Conservation (phyloP, 2,888 invertebrate species). For the Parnassius glacialis region DNA sequence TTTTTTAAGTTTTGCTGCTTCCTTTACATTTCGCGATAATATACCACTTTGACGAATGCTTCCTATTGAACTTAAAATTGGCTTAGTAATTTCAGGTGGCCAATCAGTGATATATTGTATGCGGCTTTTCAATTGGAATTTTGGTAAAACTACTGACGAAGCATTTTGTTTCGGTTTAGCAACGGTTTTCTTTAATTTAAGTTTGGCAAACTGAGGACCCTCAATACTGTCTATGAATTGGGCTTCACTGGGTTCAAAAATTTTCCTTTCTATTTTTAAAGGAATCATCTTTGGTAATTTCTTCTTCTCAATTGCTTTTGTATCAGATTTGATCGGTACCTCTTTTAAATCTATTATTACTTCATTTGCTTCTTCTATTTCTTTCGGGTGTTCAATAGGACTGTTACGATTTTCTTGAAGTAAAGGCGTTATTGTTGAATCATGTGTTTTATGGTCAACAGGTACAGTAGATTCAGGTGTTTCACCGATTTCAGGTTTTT, state of each 20-base stretch:
- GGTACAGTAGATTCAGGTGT: not conserved
- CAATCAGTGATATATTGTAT: slow-evolving; percentile 82
- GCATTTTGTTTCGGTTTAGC: slow-evolving; percentile 72
- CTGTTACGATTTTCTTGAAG: too few relatives aligned
- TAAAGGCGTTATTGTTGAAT: too few relatives aligned
- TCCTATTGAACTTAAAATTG: slow-evolving; percentile 76
- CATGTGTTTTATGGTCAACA: slow-evolving; percentile 19
- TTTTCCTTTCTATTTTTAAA: slow-evolving; percentile 83
- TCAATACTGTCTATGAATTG: slow-evolving; percentile 83
- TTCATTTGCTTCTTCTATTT: slow-evolving; percentile 11
- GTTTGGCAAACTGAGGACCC: slow-evolving; percentile 83
- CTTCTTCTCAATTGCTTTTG: slow-evolving; percentile 33
- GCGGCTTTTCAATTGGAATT: slow-evolving; percentile 86
- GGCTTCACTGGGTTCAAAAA: slow-evolving; percentile 82
- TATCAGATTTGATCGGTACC: slow-evolving; percentile 6
- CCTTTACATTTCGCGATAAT: slow-evolving; percentile 86
- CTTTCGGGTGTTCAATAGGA: slow-evolving; percentile 15
- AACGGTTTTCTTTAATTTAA: slow-evolving; percentile 85
- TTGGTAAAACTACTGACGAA: slow-evolving; percentile 77
- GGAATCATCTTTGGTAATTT: slow-evolving; percentile 67
- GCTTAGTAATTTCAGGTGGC: slow-evolving; percentile 80
- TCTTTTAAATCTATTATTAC: slow-evolving; percentile 16
- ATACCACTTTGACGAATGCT: slow-evolving; percentile 83
- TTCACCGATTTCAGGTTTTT: slow-evolving; percentile 58
- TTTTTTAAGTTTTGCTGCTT: slow-evolving; percentile 84